phyloP scores from a whole-genome alignment of 2,888 invertebrate species.

The Adineta ricciae region DNA sequence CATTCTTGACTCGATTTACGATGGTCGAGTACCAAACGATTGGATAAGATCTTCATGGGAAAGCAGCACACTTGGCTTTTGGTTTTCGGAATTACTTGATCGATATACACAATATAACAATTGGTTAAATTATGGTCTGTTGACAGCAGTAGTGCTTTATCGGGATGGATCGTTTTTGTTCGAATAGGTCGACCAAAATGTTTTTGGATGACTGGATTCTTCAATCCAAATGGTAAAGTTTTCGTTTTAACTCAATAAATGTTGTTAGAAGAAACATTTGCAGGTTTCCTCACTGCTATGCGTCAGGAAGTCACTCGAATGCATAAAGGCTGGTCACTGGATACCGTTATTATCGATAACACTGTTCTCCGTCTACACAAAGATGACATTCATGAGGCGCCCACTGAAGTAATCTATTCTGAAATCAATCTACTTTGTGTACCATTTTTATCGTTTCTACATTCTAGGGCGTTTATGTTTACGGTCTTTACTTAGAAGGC shows the following conservation, averaged over 20 bases:
- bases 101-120: slow-evolving; percentile 48
- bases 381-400: slow-evolving; percentile 62
- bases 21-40: neutral
- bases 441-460: neutral
- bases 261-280: too few species aligned
- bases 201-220: slow-evolving; percentile 52
- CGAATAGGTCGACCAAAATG: slow-evolving; percentile 44
- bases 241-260: too few species aligned
- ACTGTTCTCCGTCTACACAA: slow-evolving; percentile 46
- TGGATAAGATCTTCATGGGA: neutral
- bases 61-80: slow-evolving; percentile 39
- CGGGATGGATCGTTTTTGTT: slow-evolving; percentile 27
- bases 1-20: neutral
- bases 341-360: slow-evolving; percentile 48
- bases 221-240: slow-evolving; percentile 44
- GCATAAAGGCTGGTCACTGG: slow-evolving; percentile 51
- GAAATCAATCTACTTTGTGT: neutral
- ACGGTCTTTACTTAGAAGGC: slow-evolving; percentile 74
- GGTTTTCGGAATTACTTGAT: slow-evolving; percentile 51
- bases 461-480: slow-evolving; percentile 67
- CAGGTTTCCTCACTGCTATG: slow-evolving; percentile 85
- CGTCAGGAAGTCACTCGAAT: slow-evolving; percentile 56
- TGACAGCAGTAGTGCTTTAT: neutral
- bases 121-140: slow-evolving; percentile 39
- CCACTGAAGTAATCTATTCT: slow-evolving; percentile 57